Percentiles rank a stretch among this genome's conserved stretches.
Conservation (phyloP, 1,140 invertebrate species). For the Drosophila trapezifrons region DNA sequence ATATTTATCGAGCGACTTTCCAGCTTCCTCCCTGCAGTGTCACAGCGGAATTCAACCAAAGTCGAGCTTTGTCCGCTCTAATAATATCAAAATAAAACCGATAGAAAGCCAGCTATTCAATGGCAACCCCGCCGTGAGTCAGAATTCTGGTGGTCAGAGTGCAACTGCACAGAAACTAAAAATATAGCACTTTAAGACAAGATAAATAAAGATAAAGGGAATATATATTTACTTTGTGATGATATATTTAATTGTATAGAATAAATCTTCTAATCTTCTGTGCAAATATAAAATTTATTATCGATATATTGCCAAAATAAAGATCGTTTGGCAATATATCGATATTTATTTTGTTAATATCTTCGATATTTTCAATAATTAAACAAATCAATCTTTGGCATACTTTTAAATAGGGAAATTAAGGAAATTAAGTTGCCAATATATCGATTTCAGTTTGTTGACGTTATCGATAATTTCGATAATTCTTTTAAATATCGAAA, state of each 20-base stretch:
- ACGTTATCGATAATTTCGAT: no score
- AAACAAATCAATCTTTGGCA: no score
- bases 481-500: no score
- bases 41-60: constrained; percentile 21
- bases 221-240: not conserved
- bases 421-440: no score
- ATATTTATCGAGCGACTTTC: constrained; percentile 15
- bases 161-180: not conserved
- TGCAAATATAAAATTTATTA: not conserved
- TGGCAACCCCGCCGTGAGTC: constrained; percentile 15
- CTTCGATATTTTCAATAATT: not conserved
- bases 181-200: not conserved
- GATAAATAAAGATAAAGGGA: not conserved
- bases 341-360: not conserved
- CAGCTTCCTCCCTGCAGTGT: constrained; percentile 32
- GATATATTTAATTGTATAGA: not conserved
- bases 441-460: no score
- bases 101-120: constrained; percentile 7
- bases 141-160: not conserved
- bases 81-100: constrained; percentile 40
- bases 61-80: constrained; percentile 27
- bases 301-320: no score
- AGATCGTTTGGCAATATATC: not conserved
- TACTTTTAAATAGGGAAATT: no score
- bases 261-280: no score